phyloP scores from a whole-genome alignment of 92 coral and sea anemone genomes.

The Zoanthus sociatus region DNA sequence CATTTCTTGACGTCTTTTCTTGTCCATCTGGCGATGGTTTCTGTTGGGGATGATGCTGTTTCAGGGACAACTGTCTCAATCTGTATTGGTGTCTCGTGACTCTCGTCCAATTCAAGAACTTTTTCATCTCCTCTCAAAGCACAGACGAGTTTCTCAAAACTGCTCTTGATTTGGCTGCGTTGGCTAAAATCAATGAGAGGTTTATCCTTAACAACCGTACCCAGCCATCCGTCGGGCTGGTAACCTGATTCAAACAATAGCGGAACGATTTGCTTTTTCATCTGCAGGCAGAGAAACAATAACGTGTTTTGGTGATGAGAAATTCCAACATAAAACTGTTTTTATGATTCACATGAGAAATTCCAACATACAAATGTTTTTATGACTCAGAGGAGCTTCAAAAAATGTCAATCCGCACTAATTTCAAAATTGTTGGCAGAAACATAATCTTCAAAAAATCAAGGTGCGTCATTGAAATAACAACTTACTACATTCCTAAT shows the following conservation, averaged over 20 bases:
- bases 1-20: constrained; percentile 53
- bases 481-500: too few relatives aligned
- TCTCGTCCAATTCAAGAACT: constrained; percentile 1
- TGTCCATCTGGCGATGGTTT: constrained; percentile 50
- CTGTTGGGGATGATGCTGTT: neutral
- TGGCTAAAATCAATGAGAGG: constrained; percentile 66
- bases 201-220: constrained; percentile 56
- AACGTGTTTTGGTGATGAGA: neutral
- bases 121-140: constrained; percentile 61
- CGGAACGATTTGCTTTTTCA: constrained; percentile 71
- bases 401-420: too few relatives aligned
- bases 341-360: too few relatives aligned
- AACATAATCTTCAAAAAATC: too few relatives aligned
- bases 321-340: too few relatives aligned
- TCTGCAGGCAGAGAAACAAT: constrained; percentile 34
- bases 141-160: constrained; percentile 35
- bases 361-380: too few relatives aligned
- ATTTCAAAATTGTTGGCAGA: too few relatives aligned
- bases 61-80: neutral
- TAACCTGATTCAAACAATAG: constrained; percentile 66
- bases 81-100: neutral
- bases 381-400: too few relatives aligned
- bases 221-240: constrained; percentile 81
- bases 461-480: too few relatives aligned
- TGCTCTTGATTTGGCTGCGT: constrained; percentile 13